Evolutionary conservation across 2,888 invertebrate genomes (phyloP), one percentile per base, ranked within the genome.

Genomic region (Folsomia manolachei): DNA sequence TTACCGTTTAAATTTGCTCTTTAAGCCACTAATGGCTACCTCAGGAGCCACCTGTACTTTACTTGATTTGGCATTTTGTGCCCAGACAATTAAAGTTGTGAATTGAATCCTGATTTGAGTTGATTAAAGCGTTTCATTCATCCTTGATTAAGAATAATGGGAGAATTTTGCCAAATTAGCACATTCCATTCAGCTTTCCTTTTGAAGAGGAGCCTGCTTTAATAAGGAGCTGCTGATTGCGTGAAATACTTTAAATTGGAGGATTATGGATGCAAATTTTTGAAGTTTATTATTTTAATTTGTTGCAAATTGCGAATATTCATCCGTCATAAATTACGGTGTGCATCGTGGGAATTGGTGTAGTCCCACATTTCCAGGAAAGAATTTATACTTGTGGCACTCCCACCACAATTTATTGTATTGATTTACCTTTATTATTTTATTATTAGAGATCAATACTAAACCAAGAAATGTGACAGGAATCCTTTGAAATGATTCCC

Each of bases 91-190:
- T 39, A 39, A 39, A 39, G 39, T 9, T 4, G 4, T 39, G 39
- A 39, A 39, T 39, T 39, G 39, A 39, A 39, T 9, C 39, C 14
- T 39, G 39, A 39, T 39, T 39, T 39, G 39, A 39, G 39, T 39
- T 39, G 39, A 39, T 39, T 39, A 39, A 39, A 39, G 39, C 39
- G 39, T 39, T 39, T 66, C 23, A 66, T 66, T 66, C 51, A 9
- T 52, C 11, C 51, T 66, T 66, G 39, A 66, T 39, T 51, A 66
- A 66, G 52, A 52, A 66, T 66, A 66, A 66, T 66, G 66, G 51
- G 66, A 7, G 39, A 9, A 66, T 66, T 66, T 66, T 66, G 21
- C 51, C 66, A 66, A 66, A 66, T 66, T 66, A 51, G 52, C 66
- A 52, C 66, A 66, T 66, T 66, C 39, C 4, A 39, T n/a, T n/a